Evolutionary conservation across 1,140 invertebrate genomes (phyloP), one percentile per base, ranked within the genome.

Genomic region (Drosophila jambulina): DNA sequence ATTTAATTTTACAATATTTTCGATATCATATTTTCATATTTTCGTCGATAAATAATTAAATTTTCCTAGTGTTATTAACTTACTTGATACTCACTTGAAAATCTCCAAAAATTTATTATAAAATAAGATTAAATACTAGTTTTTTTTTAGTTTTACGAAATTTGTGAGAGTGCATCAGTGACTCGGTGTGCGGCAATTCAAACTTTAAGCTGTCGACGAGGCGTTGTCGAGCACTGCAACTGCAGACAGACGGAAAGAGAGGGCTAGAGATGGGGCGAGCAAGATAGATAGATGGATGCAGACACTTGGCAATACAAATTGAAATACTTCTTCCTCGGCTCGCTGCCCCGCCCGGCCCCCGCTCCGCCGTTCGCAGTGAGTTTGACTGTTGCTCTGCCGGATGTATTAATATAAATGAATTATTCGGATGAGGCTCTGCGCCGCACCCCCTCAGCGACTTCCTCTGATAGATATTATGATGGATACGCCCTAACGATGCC

Each of bases 331-430:
- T 70, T 58, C 62, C 56, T 10, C 45, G 13, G 21, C 12, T 21
- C 10, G 4, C 21, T 23, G 27, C 42, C 25, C 56, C 9, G 6
- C 19, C 42, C n/a, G 3, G 8, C 21, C 15, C 23, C 17, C 29
- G 9, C 17, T 13, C 17, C 36, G 4, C 27, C 70, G 13, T 56
- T 75, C 36, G 38, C 69, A 53, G 36, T 42, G 36, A 60, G 69
- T 36, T 72, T 72, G 69, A 72, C 51, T 79, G 40, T 70, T 51
- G 65, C 76, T 63, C 64, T 64, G 63, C 71, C 63, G 70, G 61
- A 72, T 72, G 58, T 85, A 85, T 84, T 84, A 84, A 84, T 84
- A 84, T 84, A 84, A 84, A 84, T 84, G 77, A 84, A 84, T 85
- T 84, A 84, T 85, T 80, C 65, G 60, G 69, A 71, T 71, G 62